A percentile compares a stretch with the other conserved stretches of the same genome.
Evolutionary conservation across 1,140 invertebrate genomes (phyloP).

Genomic region (Orius laevigatus): DNA sequence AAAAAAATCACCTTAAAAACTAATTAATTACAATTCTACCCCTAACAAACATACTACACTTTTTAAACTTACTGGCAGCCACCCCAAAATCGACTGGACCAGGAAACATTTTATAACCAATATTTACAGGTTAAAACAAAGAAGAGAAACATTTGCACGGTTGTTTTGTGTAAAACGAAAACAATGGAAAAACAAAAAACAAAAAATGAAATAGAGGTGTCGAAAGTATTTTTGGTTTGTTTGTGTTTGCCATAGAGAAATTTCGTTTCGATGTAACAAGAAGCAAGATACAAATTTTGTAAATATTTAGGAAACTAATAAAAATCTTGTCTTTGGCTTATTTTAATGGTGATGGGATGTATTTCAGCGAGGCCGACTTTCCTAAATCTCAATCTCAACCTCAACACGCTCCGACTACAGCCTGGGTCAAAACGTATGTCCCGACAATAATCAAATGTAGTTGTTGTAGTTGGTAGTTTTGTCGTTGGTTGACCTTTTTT

Average conservation of each 20-base stretch:
- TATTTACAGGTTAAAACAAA: too few species aligned
- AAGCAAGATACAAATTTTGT: too few species aligned
- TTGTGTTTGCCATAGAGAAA: neutral
- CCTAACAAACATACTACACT: too few species aligned
- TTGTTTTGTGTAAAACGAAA: too few species aligned
- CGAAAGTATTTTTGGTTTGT: neutral
- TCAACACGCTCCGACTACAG: conserved; percentile 76
- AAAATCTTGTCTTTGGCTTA: neutral
- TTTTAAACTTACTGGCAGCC: too few species aligned
- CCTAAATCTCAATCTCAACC: conserved; percentile 86
- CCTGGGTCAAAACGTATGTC: conserved; percentile 55
- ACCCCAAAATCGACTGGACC: too few species aligned
- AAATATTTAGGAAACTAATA: too few species aligned
- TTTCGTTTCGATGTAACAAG: neutral
- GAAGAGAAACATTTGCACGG: too few species aligned
- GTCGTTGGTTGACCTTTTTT: neutral
- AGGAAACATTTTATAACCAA: too few species aligned
- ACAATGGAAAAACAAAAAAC: too few species aligned
- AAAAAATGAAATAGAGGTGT: neutral
- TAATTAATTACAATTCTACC: too few species aligned
- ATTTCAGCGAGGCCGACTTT: conserved; percentile 91
- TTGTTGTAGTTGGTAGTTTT: conserved; percentile 4
- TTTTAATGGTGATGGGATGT: conserved; percentile 20
- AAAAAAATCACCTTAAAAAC: too few species aligned
- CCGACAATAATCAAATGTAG: conserved; percentile 7